Evolutionary conservation across 2,888 invertebrate species (phyloP).

Genomic region (Candidula unifasciata): DNA sequence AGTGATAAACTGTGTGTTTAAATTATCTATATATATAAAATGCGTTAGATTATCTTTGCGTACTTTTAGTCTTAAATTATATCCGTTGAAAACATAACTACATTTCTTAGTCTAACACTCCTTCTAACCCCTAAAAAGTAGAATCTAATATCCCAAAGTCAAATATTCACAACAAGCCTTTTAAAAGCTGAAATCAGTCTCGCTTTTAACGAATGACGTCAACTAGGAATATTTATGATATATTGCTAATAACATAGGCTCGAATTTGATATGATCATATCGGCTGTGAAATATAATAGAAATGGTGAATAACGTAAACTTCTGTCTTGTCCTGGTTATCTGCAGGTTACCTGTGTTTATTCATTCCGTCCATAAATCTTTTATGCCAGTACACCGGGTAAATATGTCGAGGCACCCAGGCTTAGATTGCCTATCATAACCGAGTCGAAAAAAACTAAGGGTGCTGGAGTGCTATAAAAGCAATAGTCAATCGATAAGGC

Average conservation of each 20-base stretch:
- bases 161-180: neutral
- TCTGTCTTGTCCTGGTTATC: neutral
- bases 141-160: neutral
- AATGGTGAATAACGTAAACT: neutral
- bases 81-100: too few species aligned
- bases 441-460: neutral
- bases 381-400: neutral
- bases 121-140: neutral
- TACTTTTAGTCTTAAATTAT: too few species aligned
- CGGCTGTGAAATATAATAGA: too few species aligned
- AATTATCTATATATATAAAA: too few species aligned
- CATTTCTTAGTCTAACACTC: too few species aligned
- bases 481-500: conserved; percentile 26
- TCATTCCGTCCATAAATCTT: neutral
- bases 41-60: too few species aligned
- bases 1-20: too few species aligned
- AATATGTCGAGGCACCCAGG: neutral
- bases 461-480: neutral
- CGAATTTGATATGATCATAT: too few species aligned
- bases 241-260: too few species aligned
- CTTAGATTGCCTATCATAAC: neutral
- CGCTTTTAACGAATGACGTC: too few species aligned
- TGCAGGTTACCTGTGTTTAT: neutral
- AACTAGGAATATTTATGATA: too few species aligned
- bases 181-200: neutral